Evolutionary conservation across 2,888 invertebrate genomes (phyloP), one percentile per base, ranked within the genome.

Genomic region (Cartodere bifasciata): DNA sequence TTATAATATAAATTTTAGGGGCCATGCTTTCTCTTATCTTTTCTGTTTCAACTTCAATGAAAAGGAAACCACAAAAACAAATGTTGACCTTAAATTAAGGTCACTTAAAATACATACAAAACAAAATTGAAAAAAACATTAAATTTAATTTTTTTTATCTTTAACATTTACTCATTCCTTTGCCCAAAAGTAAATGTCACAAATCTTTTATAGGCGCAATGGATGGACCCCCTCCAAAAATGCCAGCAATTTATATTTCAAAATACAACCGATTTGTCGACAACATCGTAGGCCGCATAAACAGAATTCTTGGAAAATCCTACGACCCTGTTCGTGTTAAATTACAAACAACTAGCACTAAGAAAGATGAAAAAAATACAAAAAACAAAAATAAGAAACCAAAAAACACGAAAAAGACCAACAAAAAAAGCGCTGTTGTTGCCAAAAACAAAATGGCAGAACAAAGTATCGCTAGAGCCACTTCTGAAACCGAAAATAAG

Each of bases 261-360:
- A 84, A 84, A 51, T 86, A 86, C 64, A 87, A 87, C 61, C 71
- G 78, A 43, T 86, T 85, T 57, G 79, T 85, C 33, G 87, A 87
- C 60, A 82, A 75, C 46, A 82, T 86, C 43, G 66, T 86, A 40
- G 74, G 74, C 34, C 71, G 83, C 46, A 84, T 87, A 62, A 87
- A 86, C 60, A 75, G 75, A 44, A 81, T 86, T 35, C 62, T 87
- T 40, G 69, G 77, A 28, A 70, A 73, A 40, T 82, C 80, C 28
- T 87, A 85, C 58, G 86, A 87, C 53, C 86, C 86, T 0, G 86
- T 87, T 34, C 78, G 79, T 41, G 86, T 87, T 0, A 75, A 76
- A 49, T 58, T 82, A 16, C 68, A 72, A 39, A 55, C 55, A 26
- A 66, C 67, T 0, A 67, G 65, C 7, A 60, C 68, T 13, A 65